Base-by-base conservation (phyloP, 1,140 invertebrate genomes). In the Pentalonia nigronervosa region DNA sequence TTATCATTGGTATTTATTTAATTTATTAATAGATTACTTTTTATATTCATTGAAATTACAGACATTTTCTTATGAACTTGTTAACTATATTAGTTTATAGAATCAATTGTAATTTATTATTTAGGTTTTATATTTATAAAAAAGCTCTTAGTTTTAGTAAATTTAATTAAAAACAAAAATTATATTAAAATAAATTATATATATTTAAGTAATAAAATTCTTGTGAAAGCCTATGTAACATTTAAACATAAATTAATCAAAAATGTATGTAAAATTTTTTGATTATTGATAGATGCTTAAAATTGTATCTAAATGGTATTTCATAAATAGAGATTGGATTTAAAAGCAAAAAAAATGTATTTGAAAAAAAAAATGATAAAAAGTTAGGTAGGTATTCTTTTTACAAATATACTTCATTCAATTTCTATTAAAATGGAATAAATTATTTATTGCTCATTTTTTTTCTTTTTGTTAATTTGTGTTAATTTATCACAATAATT, bases 1-100 rank as follows among this genome's bases (percentile, higher is more conserved):
- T 30, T 94, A 87, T 94, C 93, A 0, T 88, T 94, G 93, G 93
- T 94, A 88, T 76, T n/a, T 81, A 50, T 92, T 47, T 47, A 20
- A 67, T 67, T 67, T 0, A 45, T 45, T 67, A 67, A 67, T 67
- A 21, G 20, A n/a, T 45, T 45, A 90, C 36, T 86, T 9, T 86
- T 86, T 47, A 34, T 34, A 34, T 50, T 88, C 47, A 21, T 88
- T 25, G n/a, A 0, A 1, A 34, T 88, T 88, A 88, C 3, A 88
- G 1, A 50, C 20, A 88, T 34, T 88, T 47, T 86, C 3, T 86
- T 45, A 14, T 47, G 47, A 30, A 8, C 45, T 47, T 45, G 25
- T 47, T 86, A 30, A 8, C 45, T 47, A 1, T 17, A 25, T n/a
- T 23, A 21, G 47, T 34, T 23, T 88, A 21, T 88, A 88, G 8